Base-by-base conservation (phyloP, 2,797 vertebrate genomes). In the Uromys caudimaculatus region DNA sequence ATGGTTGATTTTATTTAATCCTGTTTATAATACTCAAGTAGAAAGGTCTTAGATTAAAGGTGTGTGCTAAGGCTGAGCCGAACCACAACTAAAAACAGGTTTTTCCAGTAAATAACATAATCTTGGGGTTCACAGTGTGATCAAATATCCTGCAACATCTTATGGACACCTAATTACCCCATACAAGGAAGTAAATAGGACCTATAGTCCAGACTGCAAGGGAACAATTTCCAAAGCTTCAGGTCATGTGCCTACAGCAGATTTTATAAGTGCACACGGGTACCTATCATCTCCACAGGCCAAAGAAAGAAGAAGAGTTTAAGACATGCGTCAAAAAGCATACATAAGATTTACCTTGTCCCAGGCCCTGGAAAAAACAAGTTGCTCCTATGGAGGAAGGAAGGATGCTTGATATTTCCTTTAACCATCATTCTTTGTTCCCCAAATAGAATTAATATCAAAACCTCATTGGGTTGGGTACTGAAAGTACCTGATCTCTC, bases 351-450 rank as follows among this genome's bases (percentile, higher is more conserved):
- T 60, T 23, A 54, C 47, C 54, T 92, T 89, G 29, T 64, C 7
- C 27, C 24, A 56, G 44, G 47, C 24, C n/a, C 6, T 23, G 21
- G 56, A 62, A 86, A 85, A 73, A 14, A 41, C 38, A 60, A 44
- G 0, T 41, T 73, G 79, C 52, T 76, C 35, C 67, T 88, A 73
- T 27, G 11, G 50, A 67, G 71, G 38, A 94, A 52, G 12, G 85
- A 92, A 77, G 29, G 21, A 12, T n/a, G 5, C 60, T 90, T 56
- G 27, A 58, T 62, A 23, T 78, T 32, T 67, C 14, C 27, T 50
- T 79, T 89, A 75, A 79, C 24, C 82, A 62, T 73, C 41, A 11
- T 13, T 16, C 13, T 88, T 93, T 96, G 50, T 75, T 93, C 83
- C 41, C 24, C 77, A 89, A 11, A 67, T 13, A 86, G n/a, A 90